These are phyloP conservation scores for Erpetoichthys calabaricus DNA, from an alignment of 2,797 vertebrate genomes.

Conservation along the genomic window DNA sequence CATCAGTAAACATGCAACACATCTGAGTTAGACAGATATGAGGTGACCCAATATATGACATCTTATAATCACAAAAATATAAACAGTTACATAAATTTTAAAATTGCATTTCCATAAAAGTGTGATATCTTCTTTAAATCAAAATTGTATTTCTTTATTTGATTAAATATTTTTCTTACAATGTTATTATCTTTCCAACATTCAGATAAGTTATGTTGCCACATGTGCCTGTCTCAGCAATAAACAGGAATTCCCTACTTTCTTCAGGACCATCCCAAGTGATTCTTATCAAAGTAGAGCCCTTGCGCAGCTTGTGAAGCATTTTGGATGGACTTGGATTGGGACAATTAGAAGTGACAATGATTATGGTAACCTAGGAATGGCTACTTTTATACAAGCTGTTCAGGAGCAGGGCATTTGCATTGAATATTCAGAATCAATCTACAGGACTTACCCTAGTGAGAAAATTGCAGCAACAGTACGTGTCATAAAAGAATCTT, in stretches of 20 bases:
- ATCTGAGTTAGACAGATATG: no score
- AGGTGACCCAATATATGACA: no score
- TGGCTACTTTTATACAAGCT: not conserved
- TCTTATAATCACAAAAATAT: no score
- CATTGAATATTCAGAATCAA: conserved; percentile 3
- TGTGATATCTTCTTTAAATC: not conserved
- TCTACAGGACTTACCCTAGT: not conserved
- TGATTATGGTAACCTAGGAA: conserved; percentile 5
- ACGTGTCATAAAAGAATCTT: not conserved
- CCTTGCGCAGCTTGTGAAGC: not conserved
- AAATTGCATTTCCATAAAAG: no score
- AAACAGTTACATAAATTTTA: no score
- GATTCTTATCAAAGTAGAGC: conserved; percentile 2
- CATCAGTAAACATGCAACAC: no score
- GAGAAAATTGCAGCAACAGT: not conserved
- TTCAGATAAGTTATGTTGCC: conserved; percentile 6
- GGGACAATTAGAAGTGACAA: not conserved
- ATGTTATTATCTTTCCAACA: not conserved
- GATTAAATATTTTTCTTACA: not conserved
- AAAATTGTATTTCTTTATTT: not conserved
- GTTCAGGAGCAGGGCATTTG: not conserved
- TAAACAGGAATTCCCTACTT: conserved; percentile 2
- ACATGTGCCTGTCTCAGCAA: conserved; percentile 2
- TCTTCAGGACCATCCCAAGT: conserved; percentile 6
- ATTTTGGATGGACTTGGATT: conserved; percentile 7